phyloP scores from a whole-genome alignment of 53 echinoderm and acorn worm species.

The Actinopyga echinites region DNA sequence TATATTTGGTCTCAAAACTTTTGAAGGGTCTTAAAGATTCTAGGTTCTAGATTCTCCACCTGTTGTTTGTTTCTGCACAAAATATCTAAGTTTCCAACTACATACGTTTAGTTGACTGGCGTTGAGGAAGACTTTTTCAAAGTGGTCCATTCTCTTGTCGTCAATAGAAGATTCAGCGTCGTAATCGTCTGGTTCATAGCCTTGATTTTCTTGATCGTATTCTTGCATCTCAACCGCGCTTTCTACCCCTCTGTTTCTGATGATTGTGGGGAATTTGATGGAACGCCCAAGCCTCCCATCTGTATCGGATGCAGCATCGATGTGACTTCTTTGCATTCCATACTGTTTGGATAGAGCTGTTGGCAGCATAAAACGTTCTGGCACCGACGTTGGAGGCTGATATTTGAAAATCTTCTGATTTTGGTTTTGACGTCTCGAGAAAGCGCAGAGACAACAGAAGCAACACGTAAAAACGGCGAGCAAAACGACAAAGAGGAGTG shows the following conservation, averaged over 20 bases:
- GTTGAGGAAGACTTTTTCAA: constrained; percentile 11
- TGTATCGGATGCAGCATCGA: background rate
- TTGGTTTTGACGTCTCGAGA: background rate
- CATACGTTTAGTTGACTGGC: constrained; percentile 23
- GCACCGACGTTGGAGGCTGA: background rate
- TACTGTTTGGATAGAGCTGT: background rate
- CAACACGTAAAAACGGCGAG: constrained; percentile 2
- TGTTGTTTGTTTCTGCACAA: too few relatives aligned
- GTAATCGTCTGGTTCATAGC: background rate
- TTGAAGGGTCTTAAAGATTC: too few relatives aligned
- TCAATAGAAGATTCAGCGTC: constrained; percentile 22
- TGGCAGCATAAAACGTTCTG: background rate
- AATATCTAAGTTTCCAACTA: background rate
- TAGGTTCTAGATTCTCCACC: too few relatives aligned
- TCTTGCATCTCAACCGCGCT: background rate
- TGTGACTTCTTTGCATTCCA: background rate
- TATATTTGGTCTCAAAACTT: too few relatives aligned
- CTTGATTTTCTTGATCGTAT: background rate
- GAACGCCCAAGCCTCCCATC: background rate
- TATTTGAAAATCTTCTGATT: constrained; percentile 6
- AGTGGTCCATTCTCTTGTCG: constrained; percentile 9
- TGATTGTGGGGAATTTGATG: background rate
- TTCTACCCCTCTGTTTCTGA: constrained; percentile 9
- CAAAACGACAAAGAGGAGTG: background rate
- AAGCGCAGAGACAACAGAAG: constrained; percentile 5